Evolutionary conservation across 2,888 invertebrate species (phyloP).

Genomic region (Deilephila porcellus): DNA sequence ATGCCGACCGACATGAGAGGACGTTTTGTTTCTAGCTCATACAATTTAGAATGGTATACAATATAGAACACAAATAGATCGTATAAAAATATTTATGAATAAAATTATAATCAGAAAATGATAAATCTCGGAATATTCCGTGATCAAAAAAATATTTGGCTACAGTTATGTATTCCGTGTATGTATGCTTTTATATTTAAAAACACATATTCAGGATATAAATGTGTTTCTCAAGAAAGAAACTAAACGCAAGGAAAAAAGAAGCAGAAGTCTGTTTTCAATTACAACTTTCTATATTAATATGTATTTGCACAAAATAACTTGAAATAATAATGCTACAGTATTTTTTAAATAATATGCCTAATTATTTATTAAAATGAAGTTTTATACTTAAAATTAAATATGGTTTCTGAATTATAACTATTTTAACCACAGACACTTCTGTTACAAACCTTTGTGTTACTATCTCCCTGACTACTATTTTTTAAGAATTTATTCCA

Average conservation of each 20-base stretch:
- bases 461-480: too few species aligned
- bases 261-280: not conserved
- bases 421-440: too few species aligned
- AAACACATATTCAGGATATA: not conserved
- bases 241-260: not conserved
- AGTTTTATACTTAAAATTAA: too few species aligned
- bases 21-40: constrained; percentile 56
- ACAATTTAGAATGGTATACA: not conserved
- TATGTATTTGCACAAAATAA: not conserved
- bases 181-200: not conserved
- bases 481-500: too few species aligned
- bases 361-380: too few species aligned
- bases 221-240: not conserved
- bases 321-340: not conserved
- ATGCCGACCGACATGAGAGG: constrained; percentile 71
- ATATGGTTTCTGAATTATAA: too few species aligned
- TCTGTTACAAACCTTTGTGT: too few species aligned
- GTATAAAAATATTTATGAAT: not conserved
- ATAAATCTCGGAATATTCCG: not conserved
- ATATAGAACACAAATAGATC: constrained; percentile 27
- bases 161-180: too few species aligned
- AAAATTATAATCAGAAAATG: too few species aligned
- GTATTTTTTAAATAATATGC: not conserved
- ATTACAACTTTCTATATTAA: not conserved
- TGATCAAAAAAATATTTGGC: not conserved